phyloP scores from a whole-genome alignment of 2,113 vertebrate species.

The Ahaetulla prasina region DNA sequence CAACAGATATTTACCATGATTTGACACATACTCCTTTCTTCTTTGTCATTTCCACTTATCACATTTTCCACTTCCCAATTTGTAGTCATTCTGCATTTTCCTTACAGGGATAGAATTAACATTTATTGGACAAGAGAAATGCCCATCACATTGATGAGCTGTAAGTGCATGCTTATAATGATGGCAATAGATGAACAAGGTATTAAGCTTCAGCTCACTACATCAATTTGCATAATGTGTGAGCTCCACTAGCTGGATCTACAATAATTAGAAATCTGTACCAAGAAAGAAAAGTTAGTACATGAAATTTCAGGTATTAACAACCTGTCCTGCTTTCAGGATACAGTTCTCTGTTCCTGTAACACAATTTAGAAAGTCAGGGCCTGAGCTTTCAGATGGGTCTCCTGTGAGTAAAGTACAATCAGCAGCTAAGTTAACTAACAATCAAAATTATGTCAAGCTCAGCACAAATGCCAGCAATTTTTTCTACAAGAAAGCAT shows the following conservation, averaged over 20 bases:
- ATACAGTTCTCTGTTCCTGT: neutral
- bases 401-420: neutral
- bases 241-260: neutral
- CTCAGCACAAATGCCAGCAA: neutral
- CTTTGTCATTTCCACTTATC: slow-evolving; percentile 24
- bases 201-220: neutral
- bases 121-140: neutral
- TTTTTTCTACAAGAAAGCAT: neutral
- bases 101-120: slow-evolving; percentile 32
- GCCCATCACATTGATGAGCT: neutral
- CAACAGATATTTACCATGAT: neutral
- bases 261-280: neutral
- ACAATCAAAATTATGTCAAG: neutral
- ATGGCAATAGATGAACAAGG: neutral
- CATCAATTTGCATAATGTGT: neutral
- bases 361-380: neutral
- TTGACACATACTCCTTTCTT: slow-evolving; percentile 6
- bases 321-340: neutral
- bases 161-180: neutral
- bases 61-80: neutral
- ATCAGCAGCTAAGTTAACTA: neutral
- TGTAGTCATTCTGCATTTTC: slow-evolving; percentile 13
- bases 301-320: neutral
- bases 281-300: neutral
- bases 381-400: neutral